Percentiles rank a stretch among this genome's conserved stretches.
These are phyloP conservation scores for Menidia beryllina DNA, from an alignment of 2,113 vertebrate genomes.

Conservation along the genomic window DNA sequence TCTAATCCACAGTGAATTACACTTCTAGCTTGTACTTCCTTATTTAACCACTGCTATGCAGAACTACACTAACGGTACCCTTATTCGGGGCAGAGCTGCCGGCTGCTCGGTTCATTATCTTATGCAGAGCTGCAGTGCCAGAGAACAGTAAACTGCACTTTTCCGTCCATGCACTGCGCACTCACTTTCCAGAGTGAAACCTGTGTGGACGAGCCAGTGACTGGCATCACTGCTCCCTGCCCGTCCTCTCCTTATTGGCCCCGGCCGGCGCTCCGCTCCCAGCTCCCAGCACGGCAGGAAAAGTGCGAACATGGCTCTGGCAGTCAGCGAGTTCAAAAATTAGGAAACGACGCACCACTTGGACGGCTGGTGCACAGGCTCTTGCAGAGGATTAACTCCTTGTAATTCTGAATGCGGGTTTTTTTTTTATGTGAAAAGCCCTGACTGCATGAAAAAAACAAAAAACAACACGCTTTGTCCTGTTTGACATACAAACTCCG, in stretches of 20 bases:
- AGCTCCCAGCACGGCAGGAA: conserved; percentile 63
- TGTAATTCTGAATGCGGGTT: conserved; percentile 23
- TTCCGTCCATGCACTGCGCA: conserved; percentile 60
- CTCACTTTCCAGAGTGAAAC: conserved; percentile 50
- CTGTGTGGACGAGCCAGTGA: conserved; percentile 49
- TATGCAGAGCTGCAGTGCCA: conserved; percentile 71
- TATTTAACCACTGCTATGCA: conserved; percentile 14
- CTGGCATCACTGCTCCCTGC: conserved; percentile 52
- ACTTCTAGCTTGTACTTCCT: conserved; percentile 49
- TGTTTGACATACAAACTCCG: neutral
- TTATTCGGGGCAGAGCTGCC: conserved; percentile 40
- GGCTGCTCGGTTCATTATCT: conserved; percentile 48
- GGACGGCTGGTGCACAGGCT: conserved; percentile 43
- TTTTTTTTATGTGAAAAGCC: conserved; percentile 13
- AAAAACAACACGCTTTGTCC: too few species aligned
- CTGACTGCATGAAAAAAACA: neutral
- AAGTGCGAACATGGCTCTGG: conserved; percentile 72
- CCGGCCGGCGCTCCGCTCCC: conserved; percentile 27
- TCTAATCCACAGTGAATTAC: conserved; percentile 52
- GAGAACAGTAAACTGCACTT: conserved; percentile 67
- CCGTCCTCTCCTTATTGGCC: conserved; percentile 58
- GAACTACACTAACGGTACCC: conserved; percentile 56
- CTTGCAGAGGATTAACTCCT: conserved; percentile 45
- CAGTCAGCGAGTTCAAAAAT: conserved; percentile 31
- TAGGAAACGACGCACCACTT: conserved; percentile 53